These are phyloP conservation scores for Troides helena DNA, from an alignment of 2,888 invertebrate species.

Conservation along the genomic window DNA sequence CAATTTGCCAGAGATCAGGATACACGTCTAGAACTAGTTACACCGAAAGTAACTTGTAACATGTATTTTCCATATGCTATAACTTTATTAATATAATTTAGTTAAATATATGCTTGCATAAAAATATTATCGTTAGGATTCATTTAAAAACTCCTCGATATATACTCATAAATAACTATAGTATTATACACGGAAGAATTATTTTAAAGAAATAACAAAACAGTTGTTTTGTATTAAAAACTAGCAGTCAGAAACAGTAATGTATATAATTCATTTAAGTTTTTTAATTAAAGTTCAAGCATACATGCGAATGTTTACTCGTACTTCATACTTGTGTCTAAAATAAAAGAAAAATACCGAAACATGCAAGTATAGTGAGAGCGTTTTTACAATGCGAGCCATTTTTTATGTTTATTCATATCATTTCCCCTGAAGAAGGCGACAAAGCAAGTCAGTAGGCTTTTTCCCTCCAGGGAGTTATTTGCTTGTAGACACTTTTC, in stretches of 20 bases:
- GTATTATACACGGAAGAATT: too few species aligned
- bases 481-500: constrained; percentile 80
- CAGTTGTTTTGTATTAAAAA: too few species aligned
- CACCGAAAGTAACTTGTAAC: too few species aligned
- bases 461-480: constrained; percentile 77
- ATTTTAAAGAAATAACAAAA: too few species aligned
- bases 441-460: constrained; percentile 77
- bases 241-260: not conserved
- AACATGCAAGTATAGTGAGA: constrained; percentile 33
- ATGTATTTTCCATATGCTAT: too few species aligned
- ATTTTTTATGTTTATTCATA: constrained; percentile 68
- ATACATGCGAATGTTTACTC: not conserved
- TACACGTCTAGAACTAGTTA: too few species aligned
- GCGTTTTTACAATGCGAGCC: constrained; percentile 44
- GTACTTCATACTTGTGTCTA: not conserved
- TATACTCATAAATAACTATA: too few species aligned
- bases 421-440: constrained; percentile 59
- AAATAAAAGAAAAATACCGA: constrained; percentile 28
- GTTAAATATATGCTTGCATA: too few species aligned
- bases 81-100: too few species aligned
- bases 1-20: not conserved
- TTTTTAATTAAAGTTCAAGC: too few species aligned
- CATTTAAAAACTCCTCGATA: too few species aligned
- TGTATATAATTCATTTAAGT: not conserved
- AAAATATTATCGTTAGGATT: too few species aligned